Evolutionary conservation across 2,113 vertebrate species (phyloP).

Genomic region (Periophthalmus modestus): DNA sequence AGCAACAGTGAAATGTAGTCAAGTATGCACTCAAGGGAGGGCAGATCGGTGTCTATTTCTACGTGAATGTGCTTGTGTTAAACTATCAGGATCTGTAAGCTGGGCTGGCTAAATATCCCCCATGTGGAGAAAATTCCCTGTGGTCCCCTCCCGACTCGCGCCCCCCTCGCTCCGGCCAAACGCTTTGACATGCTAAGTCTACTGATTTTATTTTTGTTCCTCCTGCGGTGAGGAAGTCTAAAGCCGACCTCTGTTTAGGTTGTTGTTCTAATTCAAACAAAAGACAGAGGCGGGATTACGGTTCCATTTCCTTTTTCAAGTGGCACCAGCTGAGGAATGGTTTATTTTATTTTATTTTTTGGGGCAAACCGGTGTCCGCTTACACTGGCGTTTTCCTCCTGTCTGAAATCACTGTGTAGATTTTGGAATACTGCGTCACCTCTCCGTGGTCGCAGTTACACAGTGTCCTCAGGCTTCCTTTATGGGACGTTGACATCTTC

Average conservation of each 20-base stretch:
- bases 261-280: slow-evolving; percentile 80
- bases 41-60: slow-evolving; percentile 34
- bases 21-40: slow-evolving; percentile 70
- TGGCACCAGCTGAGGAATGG: slow-evolving; percentile 55
- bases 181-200: slow-evolving; percentile 84
- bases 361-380: slow-evolving; percentile 24
- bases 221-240: slow-evolving; percentile 82
- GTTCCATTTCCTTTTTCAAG: slow-evolving; percentile 75
- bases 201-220: slow-evolving; percentile 82
- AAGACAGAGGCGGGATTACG: slow-evolving; percentile 76
- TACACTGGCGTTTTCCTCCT: slow-evolving; percentile 21
- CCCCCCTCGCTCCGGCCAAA: slow-evolving; percentile 46
- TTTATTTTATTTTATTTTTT: slow-evolving; percentile 14
- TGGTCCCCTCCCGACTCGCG: slow-evolving; percentile 43
- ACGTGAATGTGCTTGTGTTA: slow-evolving; percentile 21
- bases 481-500: slow-evolving; percentile 70
- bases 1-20: slow-evolving; percentile 74
- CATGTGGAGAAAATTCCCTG: slow-evolving; percentile 71
- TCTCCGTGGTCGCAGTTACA: slow-evolving; percentile 54
- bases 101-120: slow-evolving; percentile 75
- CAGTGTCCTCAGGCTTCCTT: slow-evolving; percentile 68
- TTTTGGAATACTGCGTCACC: slow-evolving; percentile 46
- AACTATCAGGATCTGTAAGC: slow-evolving; percentile 58
- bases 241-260: slow-evolving; percentile 78
- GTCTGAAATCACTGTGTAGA: slow-evolving; percentile 29